Evolutionary conservation across 1,140 invertebrate genomes (phyloP).

Genomic region (Lordiphosa mommai): DNA sequence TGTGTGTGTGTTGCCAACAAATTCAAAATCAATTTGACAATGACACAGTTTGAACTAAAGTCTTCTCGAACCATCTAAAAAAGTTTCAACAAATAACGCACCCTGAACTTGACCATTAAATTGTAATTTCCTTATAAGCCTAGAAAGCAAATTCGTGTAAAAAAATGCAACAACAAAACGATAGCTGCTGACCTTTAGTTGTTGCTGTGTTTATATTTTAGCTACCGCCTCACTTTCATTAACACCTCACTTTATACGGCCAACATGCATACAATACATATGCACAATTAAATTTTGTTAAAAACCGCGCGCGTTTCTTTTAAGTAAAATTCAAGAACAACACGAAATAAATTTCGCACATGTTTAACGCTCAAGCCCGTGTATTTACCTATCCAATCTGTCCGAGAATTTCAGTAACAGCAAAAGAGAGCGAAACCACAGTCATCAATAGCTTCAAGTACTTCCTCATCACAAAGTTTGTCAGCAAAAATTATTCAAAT

Average conservation of each 20-base stretch:
- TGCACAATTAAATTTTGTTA: constrained; percentile 14
- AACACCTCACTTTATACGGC: constrained; percentile 11
- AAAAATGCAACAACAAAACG: neutral
- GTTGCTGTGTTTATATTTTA: constrained; percentile 1
- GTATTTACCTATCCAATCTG: too few species aligned
- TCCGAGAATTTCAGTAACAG: constrained; percentile 4
- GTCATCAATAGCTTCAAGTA: constrained; percentile 7
- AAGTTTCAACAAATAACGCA: constrained; percentile 6
- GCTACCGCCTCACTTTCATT: constrained; percentile 29
- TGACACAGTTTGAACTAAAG: constrained; percentile 46
- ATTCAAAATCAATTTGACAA: constrained; percentile 25
- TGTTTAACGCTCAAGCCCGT: constrained; percentile 15
- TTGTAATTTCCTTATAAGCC: neutral
- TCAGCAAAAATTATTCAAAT: constrained; percentile 1
- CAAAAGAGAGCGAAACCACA: constrained; percentile 3
- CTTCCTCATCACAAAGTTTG: constrained; percentile 6
- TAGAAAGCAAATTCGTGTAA: neutral
- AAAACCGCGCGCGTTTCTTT: constrained; percentile 21
- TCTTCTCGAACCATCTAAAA: constrained; percentile 36
- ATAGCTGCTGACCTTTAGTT: constrained; percentile 24
- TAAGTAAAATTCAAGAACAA: constrained; percentile 37
- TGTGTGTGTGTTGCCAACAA: constrained; percentile 25
- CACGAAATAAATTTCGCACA: constrained; percentile 39
- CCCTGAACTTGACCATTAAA: constrained; percentile 55
- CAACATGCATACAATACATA: constrained; percentile 3